Evolutionary conservation across 2,888 invertebrate species (phyloP).

Genomic region (Steinernema scapterisci): DNA sequence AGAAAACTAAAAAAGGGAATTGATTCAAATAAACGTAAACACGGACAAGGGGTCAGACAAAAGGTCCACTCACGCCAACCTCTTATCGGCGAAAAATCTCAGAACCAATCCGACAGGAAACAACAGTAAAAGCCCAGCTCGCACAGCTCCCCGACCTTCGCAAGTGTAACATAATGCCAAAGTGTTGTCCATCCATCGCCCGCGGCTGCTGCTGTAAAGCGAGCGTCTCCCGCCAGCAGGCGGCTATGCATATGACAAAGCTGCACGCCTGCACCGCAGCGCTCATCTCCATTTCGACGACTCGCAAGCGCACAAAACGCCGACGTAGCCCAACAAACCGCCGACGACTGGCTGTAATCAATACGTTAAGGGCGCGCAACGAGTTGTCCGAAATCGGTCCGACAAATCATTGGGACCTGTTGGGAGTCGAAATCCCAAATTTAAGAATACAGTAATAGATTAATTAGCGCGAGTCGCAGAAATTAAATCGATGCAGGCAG

Average conservation of each 20-base stretch:
- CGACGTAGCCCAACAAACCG: neutral
- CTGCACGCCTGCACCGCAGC: neutral
- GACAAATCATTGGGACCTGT: neutral
- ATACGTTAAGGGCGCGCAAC: neutral
- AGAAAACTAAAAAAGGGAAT: no score
- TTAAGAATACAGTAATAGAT: neutral
- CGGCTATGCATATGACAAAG: neutral
- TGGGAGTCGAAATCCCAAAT: neutral
- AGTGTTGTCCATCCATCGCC: neutral
- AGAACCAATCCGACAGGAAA: neutral
- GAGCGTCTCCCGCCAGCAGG: neutral
- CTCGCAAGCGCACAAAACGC: conserved; percentile 4
- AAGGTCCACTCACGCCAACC: neutral
- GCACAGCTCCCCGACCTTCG: neutral
- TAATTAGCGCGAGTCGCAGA: no score
- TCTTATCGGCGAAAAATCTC: neutral
- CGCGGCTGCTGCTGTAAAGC: conserved; percentile 19
- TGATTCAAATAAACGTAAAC: neutral
- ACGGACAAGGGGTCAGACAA: no score
- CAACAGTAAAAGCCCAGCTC: neutral
- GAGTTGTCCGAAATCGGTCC: neutral
- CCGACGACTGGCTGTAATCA: neutral
- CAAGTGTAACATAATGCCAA: conserved; percentile 23
- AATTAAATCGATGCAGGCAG: conserved; percentile 1
- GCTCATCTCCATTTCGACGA: neutral